These are phyloP conservation scores for Buphagus erythrorhynchus DNA, from an alignment of 2,797 vertebrate genomes.

Conservation along the genomic window DNA sequence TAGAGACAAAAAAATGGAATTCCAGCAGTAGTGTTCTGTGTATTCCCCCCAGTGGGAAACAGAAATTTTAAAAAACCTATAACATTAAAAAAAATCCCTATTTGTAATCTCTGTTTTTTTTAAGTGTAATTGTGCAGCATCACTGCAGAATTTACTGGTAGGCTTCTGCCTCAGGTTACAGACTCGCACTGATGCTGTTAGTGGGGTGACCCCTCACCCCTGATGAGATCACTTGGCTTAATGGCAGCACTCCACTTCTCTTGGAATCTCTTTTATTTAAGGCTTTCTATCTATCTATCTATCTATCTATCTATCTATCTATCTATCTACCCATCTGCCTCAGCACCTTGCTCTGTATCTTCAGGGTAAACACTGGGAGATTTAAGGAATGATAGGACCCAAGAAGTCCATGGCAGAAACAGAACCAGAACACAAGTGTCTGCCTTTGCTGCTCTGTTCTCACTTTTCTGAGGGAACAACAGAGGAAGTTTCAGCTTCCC, in stretches of 20 bases:
- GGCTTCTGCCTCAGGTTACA: background rate
- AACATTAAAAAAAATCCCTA: background rate
- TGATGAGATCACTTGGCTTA: background rate
- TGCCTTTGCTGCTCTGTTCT: background rate
- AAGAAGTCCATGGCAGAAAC: background rate
- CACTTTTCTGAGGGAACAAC: background rate
- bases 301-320: background rate
- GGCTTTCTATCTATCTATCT: background rate
- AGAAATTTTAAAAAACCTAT: accelerated
- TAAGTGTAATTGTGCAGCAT: background rate
- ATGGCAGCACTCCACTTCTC: background rate
- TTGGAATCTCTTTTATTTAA: background rate
- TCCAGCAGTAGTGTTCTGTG: background rate
- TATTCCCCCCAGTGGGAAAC: background rate
- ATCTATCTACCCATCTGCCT: background rate
- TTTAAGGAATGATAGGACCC: background rate
- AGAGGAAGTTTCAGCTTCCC: background rate
- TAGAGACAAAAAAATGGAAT: background rate
- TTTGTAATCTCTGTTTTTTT: background rate
- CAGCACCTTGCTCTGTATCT: background rate
- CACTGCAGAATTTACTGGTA: background rate
- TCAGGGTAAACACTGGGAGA: background rate
- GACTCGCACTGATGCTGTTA: background rate
- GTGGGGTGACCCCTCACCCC: background rate
- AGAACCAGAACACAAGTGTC: background rate